Percentiles rank a stretch among this genome's conserved stretches.
Conservation (phyloP, 2,888 invertebrate species). For the Crepidodera aurea region DNA sequence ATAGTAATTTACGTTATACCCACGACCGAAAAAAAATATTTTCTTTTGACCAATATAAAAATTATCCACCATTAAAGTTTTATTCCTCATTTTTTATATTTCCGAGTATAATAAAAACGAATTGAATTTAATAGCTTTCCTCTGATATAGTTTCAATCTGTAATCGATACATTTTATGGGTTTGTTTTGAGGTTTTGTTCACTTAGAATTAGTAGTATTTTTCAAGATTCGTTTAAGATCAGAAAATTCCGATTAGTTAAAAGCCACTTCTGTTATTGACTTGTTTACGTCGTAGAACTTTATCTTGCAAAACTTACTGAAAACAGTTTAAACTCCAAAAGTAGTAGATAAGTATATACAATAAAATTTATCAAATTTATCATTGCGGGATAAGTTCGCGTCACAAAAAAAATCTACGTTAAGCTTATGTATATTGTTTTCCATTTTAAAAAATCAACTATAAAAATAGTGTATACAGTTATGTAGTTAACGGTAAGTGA, state of each 20-base stretch:
- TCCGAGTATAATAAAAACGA: background rate
- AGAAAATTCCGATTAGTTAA: slow-evolving; percentile 19
- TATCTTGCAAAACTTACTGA: background rate
- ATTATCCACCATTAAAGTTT: too few species aligned
- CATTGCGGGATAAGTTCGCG: background rate
- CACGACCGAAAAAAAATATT: too few species aligned
- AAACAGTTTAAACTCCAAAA: slow-evolving; percentile 8
- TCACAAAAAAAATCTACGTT: background rate
- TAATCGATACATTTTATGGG: slow-evolving; percentile 10
- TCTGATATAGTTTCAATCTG: background rate
- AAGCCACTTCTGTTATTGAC: slow-evolving; percentile 17
- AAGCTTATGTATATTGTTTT: too few species aligned
- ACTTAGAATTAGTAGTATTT: slow-evolving; percentile 11
- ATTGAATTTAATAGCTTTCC: background rate
- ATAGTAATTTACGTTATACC: too few species aligned
- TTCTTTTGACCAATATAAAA: too few species aligned
- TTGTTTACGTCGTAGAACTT: slow-evolving; percentile 12
- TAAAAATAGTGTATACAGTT: too few species aligned
- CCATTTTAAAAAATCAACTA: too few species aligned
- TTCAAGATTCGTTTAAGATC: slow-evolving; percentile 18
- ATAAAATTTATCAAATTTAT: slow-evolving; percentile 3
- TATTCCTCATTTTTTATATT: background rate
- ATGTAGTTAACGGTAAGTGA: too few species aligned
- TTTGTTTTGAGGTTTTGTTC: slow-evolving; percentile 17
- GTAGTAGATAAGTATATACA: background rate